Conservation (phyloP, 2,797 vertebrate genomes). For the Graptemys geographica region DNA sequence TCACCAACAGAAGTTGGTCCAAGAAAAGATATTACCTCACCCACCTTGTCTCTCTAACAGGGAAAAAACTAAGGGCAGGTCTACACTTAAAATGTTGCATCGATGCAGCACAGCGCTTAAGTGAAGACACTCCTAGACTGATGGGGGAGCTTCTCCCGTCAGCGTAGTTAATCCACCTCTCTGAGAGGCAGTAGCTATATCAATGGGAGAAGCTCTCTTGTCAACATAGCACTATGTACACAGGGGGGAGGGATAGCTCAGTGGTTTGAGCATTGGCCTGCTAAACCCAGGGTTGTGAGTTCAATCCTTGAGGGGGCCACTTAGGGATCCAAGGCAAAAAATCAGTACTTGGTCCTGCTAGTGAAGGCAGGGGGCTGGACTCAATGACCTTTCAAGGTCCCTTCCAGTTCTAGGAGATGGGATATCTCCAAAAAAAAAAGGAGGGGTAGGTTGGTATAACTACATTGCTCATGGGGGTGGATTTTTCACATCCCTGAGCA, state of each 20-base stretch:
- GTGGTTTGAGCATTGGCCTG: too few relatives aligned
- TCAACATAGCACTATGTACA: background rate
- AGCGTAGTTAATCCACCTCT: background rate
- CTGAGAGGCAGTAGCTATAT: background rate
- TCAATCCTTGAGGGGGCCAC: too few relatives aligned
- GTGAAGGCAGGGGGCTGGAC: too few relatives aligned
- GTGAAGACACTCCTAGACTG: background rate
- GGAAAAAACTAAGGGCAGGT: background rate
- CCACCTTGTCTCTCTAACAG: background rate
- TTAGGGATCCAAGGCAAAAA: too few relatives aligned
- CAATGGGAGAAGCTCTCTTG: background rate
- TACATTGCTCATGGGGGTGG: background rate
- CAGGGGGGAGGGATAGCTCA: too few relatives aligned
- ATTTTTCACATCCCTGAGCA: background rate
- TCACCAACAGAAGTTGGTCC: background rate
- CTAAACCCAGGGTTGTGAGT: too few relatives aligned
- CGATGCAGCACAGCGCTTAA: rapidly evolving
- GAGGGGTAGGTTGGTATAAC: too few relatives aligned
- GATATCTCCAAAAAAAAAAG: too few relatives aligned
- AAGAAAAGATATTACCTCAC: background rate
- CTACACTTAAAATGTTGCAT: background rate
- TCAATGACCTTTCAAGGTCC: too few relatives aligned
- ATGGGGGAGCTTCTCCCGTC: background rate
- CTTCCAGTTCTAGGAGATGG: too few relatives aligned
- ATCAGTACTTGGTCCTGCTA: too few relatives aligned